These are phyloP conservation scores for Catamblyrhynchus diadema DNA, from an alignment of 2,797 vertebrate genomes.

Conservation along the genomic window DNA sequence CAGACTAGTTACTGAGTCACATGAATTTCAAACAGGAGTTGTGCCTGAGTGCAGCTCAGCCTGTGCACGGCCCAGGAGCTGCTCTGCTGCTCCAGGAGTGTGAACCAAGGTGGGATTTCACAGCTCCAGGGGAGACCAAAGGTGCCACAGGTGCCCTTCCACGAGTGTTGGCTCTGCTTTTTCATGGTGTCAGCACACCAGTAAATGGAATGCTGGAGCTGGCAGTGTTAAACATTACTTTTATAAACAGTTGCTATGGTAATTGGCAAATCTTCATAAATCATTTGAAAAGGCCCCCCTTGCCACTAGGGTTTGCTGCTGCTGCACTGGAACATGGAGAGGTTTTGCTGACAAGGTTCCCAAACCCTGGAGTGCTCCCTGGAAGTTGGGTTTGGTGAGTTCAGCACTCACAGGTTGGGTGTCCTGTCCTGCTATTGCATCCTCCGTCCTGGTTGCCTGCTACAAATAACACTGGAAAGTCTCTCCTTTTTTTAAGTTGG, in stretches of 20 bases:
- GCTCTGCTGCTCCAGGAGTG: background rate
- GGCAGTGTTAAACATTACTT: background rate
- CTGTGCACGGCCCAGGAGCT: accelerated
- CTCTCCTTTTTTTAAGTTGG: background rate
- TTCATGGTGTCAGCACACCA: background rate
- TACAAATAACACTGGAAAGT: background rate
- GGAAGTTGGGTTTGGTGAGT: background rate
- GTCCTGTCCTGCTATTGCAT: background rate
- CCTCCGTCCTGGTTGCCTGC: background rate
- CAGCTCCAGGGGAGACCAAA: background rate
- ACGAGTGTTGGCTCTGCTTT: background rate
- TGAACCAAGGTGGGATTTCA: background rate
- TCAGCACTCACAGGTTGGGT: background rate
- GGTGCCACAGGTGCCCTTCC: background rate
- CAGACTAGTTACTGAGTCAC: background rate
- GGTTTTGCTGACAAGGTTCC: background rate
- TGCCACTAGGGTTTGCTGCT: background rate
- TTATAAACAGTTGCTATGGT: background rate
- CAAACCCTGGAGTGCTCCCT: background rate
- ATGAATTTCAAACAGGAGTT: background rate
- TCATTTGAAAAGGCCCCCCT: background rate
- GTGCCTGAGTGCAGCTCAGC: background rate
- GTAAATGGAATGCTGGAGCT: background rate
- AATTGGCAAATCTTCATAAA: background rate
- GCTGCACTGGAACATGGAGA: background rate